Evolutionary conservation across 2,888 invertebrate species (phyloP).

Genomic region (Spatulosminthurus flaviceps): DNA sequence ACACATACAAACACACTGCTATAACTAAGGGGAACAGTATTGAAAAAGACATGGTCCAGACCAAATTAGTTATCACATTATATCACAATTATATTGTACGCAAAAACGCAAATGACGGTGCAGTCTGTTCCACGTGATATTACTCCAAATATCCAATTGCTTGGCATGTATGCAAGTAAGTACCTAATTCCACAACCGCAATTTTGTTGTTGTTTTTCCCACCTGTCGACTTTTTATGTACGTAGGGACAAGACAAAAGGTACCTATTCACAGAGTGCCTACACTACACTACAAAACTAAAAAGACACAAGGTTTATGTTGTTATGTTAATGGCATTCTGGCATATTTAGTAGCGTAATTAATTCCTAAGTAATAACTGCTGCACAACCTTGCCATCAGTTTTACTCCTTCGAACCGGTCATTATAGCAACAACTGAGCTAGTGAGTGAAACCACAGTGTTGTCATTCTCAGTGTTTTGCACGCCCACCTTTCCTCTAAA

Average conservation of each 20-base stretch:
- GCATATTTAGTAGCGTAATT: conserved; percentile 1
- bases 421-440: conserved; percentile 23
- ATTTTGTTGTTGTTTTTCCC: not conserved
- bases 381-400: conserved; percentile 22
- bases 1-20: too few species aligned
- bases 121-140: not conserved
- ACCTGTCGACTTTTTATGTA: too few species aligned
- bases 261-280: too few species aligned
- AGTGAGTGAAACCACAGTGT: not conserved
- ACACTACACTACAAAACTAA: too few species aligned
- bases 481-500: not conserved
- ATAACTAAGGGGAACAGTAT: too few species aligned
- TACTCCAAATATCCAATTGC: not conserved
- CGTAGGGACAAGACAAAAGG: too few species aligned
- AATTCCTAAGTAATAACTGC: conserved; percentile 21
- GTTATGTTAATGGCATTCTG: too few species aligned
- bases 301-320: too few species aligned
- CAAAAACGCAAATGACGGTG: too few species aligned
- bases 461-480: not conserved
- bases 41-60: too few species aligned
- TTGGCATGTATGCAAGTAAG: conserved; percentile 20
- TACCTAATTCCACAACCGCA: conserved; percentile 7
- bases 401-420: conserved; percentile 28
- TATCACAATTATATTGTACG: not conserved
- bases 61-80: too few species aligned